Base-by-base conservation (phyloP, 2,797 vertebrate species). In the Huso huso region DNA sequence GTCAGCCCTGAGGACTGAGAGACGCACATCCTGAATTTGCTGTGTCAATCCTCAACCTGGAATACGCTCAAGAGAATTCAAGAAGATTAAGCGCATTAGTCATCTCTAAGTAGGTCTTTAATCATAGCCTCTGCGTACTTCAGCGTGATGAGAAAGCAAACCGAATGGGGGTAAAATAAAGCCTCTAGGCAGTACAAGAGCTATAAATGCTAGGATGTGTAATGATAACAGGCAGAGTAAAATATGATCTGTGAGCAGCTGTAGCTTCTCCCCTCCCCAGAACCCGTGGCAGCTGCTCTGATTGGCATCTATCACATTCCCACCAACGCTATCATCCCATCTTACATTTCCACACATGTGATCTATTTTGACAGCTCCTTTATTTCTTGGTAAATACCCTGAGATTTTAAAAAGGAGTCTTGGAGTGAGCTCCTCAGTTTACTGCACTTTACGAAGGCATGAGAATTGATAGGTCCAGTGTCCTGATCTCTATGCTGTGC, bases 171-270 rank as follows among this genome's bases (percentile, higher is more conserved):
- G n/a, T 23, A 63, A 71, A 49, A 55, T 10, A 55, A 62, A 69
- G 55, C 69, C 71, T 48, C 55, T 48, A 37, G 70, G 72, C 69
- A n/a, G 67, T 62, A 51, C 65, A 55, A 65, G 66, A 49, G 48
- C 66, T 69, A 58, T 73, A 73, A 71, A 71, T 71, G 63, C 66
- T 51, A 61, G 69, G 65, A 69, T 66, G 55, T 61, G 37, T 50
- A 74, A 77, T 70, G 61, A 82, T 68, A 74, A 74, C 75, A 77
- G 78, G 72, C 78, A 76, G 82, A 82, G 81, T 87, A 80, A 85
- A 87, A 87, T 79, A 76, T 82, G 85, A 89, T 88, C 84, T 68
- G 74, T 78, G 69, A 85, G 85, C 85, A 88, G 82, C 85, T 90
- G 85, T 82, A 88, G 83, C 76, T 70, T 76, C 83, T 70, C 67